Conservation (phyloP, 2,113 vertebrate genomes). For the Paralichthys olivaceus region DNA sequence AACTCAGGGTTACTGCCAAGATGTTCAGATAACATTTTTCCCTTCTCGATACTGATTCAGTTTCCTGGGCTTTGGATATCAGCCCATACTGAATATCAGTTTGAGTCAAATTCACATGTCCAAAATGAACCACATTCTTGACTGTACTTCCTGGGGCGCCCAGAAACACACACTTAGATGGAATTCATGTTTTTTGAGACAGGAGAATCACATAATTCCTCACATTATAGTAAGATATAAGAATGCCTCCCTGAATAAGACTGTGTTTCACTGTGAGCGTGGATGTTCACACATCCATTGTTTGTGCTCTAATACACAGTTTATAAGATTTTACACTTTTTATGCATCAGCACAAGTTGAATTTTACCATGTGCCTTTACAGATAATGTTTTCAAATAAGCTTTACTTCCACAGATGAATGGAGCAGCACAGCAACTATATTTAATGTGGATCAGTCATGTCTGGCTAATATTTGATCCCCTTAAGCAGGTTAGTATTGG, state of each 20-base stretch:
- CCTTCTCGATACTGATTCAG: no score
- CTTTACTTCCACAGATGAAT: constrained; percentile 8
- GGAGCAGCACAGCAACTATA: background rate
- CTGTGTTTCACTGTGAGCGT: background rate
- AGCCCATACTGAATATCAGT: no score
- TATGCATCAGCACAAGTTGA: background rate
- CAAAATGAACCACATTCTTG: no score
- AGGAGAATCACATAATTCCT: background rate
- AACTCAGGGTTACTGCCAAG: background rate
- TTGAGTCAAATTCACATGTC: no score
- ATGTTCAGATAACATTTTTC: background rate
- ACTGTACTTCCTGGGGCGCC: background rate
- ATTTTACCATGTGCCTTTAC: background rate
- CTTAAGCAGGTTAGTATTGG: background rate
- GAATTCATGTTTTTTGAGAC: background rate
- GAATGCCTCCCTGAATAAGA: background rate
- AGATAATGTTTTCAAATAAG: background rate
- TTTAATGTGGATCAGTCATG: constrained; percentile 5
- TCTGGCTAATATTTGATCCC: background rate
- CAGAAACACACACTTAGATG: background rate
- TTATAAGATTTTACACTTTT: background rate
- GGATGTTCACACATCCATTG: background rate
- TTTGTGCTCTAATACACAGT: no score
- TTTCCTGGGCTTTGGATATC: no score
- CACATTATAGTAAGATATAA: background rate